These are phyloP conservation scores for Troglohyphantes excavatus DNA, from an alignment of 2,888 invertebrate species.

Conservation along the genomic window DNA sequence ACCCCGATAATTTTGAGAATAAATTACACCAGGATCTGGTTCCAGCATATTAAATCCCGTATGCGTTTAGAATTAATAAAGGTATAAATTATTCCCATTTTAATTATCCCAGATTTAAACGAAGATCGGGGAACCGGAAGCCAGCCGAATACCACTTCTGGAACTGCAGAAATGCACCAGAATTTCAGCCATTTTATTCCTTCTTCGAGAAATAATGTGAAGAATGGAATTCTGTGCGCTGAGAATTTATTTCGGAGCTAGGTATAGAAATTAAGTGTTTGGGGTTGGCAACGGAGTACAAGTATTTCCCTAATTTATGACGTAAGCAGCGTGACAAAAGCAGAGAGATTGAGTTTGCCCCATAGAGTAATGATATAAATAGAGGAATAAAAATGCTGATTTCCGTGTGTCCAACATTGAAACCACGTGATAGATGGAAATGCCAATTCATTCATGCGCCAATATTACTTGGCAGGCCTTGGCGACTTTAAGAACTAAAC, in stretches of 20 bases:
- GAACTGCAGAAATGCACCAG: not conserved
- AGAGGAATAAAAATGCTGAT: too few relatives aligned
- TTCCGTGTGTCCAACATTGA: too few relatives aligned
- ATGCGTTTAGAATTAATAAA: not conserved
- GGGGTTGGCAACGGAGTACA: not conserved
- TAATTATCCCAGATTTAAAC: slow-evolving; percentile 5
- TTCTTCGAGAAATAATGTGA: not conserved
- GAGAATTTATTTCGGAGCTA: not conserved
- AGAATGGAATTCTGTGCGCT: not conserved
- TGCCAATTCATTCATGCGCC: too few relatives aligned
- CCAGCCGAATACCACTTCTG: not conserved
- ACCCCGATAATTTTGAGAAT: not conserved
- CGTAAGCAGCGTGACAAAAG: too few relatives aligned
- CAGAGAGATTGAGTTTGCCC: too few relatives aligned
- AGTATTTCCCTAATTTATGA: not conserved
- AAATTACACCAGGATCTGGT: not conserved
- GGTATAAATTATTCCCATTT: not conserved
- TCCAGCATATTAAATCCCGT: not conserved
- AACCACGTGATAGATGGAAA: too few relatives aligned
- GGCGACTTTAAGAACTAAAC: too few relatives aligned
- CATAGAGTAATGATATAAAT: too few relatives aligned
- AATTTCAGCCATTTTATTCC: not conserved
- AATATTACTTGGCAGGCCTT: too few relatives aligned
- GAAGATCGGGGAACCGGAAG: not conserved
- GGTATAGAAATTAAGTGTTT: not conserved